A percentile compares a stretch with the other conserved stretches of the same genome.
Evolutionary conservation across 1,140 invertebrate species (phyloP).

Genomic region (Gonioctena quinquepunctata): DNA sequence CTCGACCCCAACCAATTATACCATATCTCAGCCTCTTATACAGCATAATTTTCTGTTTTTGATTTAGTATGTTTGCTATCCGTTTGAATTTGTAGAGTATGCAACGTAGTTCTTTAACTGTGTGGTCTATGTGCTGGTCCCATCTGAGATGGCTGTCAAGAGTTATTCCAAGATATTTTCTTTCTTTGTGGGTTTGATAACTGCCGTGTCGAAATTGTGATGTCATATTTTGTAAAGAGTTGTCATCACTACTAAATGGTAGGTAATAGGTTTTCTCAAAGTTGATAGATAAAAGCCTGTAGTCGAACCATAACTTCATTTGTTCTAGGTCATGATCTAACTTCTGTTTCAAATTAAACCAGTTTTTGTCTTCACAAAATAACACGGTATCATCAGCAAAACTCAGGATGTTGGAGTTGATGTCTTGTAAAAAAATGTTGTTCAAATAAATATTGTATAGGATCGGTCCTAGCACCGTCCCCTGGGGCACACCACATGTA

Average conservation of each 20-base stretch:
- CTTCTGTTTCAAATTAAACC: not conserved
- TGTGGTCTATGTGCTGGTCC: no score
- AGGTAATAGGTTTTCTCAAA: slow-evolving; percentile 2
- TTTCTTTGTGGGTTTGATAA: no score
- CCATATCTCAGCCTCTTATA: no score
- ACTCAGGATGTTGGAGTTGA: not conserved
- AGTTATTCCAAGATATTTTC: no score
- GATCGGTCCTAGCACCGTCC: slow-evolving; percentile 1
- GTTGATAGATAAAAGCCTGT: not conserved
- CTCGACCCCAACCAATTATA: no score
- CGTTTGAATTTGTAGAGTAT: no score
- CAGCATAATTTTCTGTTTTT: no score
- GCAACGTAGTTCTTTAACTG: no score
- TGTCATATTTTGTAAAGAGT: no score
- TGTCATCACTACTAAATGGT: not conserved
- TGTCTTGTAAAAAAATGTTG: not conserved
- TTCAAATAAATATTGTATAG: slow-evolving; percentile 14
- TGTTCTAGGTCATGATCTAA: not conserved
- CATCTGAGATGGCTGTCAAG: no score
- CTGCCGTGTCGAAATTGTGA: no score
- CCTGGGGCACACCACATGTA: slow-evolving; percentile 4
- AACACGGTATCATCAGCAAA: slow-evolving; percentile 17
- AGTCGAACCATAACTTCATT: not conserved
- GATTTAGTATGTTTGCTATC: no score
- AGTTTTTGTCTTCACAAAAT: not conserved